Evolutionary conservation across 2,113 vertebrate genomes (phyloP).

Genomic region (Grammomys surdaster): DNA sequence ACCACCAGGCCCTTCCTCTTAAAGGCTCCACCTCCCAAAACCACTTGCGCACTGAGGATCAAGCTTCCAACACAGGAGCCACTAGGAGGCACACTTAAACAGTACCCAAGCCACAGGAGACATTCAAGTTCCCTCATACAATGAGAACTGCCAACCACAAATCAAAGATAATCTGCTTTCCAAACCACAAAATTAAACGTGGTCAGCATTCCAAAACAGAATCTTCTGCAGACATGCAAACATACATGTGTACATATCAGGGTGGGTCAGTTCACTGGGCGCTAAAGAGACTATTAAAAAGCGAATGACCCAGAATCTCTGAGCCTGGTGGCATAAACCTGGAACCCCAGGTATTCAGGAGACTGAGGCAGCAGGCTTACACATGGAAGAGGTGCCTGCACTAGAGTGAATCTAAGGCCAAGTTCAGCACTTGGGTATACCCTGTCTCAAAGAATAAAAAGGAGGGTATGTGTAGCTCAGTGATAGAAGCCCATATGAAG

Average conservation of each 20-base stretch:
- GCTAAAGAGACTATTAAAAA: background rate
- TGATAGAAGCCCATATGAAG: background rate
- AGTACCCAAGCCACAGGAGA: background rate
- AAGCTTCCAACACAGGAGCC: background rate
- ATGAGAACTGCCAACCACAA: background rate
- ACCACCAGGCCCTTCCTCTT: background rate
- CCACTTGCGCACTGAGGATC: background rate
- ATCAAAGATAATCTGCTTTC: background rate
- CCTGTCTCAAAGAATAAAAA: background rate
- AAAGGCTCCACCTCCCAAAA: background rate
- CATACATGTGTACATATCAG: background rate
- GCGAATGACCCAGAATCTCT: background rate
- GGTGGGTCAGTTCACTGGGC: background rate
- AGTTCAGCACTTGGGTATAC: no score
- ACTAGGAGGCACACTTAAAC: background rate
- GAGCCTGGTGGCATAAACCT: background rate
- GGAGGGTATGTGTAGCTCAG: no score
- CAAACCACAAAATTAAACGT: background rate
- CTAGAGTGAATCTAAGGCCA: background rate
- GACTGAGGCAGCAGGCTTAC: background rate
- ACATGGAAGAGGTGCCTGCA: background rate
- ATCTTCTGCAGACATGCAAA: background rate
- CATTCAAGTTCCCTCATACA: background rate
- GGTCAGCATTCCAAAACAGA: constrained; percentile 21
- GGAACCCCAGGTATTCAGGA: background rate